A percentile compares a stretch with the other conserved stretches of the same genome.
Evolutionary conservation across 2,797 vertebrate species (phyloP).

Genomic region (Gymnocypris eckloni): DNA sequence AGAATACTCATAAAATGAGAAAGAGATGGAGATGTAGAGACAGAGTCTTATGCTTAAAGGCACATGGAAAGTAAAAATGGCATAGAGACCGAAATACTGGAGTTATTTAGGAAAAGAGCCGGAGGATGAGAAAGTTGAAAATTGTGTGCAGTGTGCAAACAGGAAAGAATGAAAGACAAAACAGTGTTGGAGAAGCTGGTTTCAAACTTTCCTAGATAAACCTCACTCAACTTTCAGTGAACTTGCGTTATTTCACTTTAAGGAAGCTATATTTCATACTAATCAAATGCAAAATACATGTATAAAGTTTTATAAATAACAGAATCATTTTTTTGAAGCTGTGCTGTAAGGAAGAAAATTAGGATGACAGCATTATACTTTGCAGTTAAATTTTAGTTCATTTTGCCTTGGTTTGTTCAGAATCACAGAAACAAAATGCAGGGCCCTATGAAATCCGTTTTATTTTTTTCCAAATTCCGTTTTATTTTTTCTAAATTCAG

Average conservation of each 20-base stretch:
- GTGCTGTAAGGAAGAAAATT: neutral
- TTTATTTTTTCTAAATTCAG: too few species aligned
- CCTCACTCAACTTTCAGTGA: neutral
- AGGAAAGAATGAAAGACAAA: conserved; percentile 11
- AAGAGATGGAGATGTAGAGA: neutral
- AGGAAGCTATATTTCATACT: neutral
- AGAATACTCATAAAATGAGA: conserved; percentile 5
- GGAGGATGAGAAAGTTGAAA: neutral
- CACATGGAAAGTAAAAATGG: conserved; percentile 4
- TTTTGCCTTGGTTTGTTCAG: neutral
- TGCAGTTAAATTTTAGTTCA: neutral
- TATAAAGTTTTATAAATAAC: neutral
- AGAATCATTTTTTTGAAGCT: too few species aligned
- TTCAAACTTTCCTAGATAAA: neutral
- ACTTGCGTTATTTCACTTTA: neutral
- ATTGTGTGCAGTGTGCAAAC: neutral
- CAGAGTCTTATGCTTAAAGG: neutral
- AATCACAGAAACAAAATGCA: neutral
- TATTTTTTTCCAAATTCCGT: too few species aligned
- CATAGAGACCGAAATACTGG: neutral
- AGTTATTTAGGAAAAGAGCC: conserved; percentile 1
- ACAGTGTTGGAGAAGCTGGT: neutral
- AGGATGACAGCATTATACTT: neutral
- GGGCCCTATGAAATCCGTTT: too few species aligned
- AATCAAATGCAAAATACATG: neutral